phyloP scores from a whole-genome alignment of 2,888 invertebrate genomes.

The Pollenia amentaria region DNA sequence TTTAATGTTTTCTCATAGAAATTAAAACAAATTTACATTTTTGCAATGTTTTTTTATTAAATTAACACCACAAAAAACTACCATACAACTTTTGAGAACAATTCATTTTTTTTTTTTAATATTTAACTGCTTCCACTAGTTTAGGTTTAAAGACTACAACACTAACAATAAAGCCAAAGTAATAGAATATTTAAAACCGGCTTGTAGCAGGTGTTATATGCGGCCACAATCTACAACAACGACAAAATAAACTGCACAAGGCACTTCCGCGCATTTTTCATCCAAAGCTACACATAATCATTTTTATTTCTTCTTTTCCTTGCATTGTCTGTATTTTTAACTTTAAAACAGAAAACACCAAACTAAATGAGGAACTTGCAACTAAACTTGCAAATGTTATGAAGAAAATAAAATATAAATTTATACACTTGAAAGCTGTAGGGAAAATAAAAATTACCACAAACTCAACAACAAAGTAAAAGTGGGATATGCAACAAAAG shows the following conservation, averaged over 20 bases:
- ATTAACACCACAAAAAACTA: neutral
- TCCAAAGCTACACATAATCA: conserved; percentile 44
- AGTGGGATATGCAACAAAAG: conserved; percentile 36
- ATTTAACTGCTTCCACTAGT: conserved; percentile 3
- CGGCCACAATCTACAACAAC: conserved; percentile 53
- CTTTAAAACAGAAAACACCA: conserved; percentile 25
- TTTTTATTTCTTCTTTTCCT: conserved; percentile 12
- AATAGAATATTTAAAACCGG: conserved; percentile 73
- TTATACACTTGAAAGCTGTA: conserved; percentile 54
- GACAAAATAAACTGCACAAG: conserved; percentile 69
- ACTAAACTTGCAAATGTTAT: conserved; percentile 64
- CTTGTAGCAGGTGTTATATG: conserved; percentile 71
- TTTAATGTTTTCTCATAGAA: neutral
- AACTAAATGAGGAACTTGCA: conserved; percentile 67
- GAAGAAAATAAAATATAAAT: conserved; percentile 22
- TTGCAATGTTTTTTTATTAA: neutral
- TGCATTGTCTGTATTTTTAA: conserved; percentile 47
- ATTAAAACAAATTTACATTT: neutral
- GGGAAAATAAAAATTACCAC: conserved; percentile 56
- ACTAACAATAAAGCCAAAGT: conserved; percentile 12
- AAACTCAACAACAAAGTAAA: conserved; percentile 55
- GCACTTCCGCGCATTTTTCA: conserved; percentile 75
- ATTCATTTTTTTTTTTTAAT: neutral
- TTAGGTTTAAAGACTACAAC: neutral
- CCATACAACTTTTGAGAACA: conserved; percentile 9